These are phyloP conservation scores for Drosophila tripunctata DNA, from an alignment of 2,888 invertebrate species.

Conservation along the genomic window DNA sequence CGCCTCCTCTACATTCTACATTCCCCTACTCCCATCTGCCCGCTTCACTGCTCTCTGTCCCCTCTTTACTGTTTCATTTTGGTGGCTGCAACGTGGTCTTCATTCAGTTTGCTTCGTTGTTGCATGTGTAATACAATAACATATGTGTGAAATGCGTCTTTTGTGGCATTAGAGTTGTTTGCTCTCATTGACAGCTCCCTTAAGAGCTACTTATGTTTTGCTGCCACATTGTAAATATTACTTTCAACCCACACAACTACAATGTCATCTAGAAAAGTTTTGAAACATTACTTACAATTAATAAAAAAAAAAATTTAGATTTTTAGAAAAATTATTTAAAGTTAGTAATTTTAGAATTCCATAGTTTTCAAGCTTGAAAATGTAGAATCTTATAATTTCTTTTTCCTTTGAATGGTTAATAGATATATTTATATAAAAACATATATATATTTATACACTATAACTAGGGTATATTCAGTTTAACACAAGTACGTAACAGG, in stretches of 20 bases:
- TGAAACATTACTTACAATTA: not conserved
- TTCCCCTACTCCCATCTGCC: not conserved
- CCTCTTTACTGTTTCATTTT: constrained; percentile 23
- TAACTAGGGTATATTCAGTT: no score
- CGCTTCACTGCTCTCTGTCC: not conserved
- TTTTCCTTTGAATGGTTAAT: not conserved
- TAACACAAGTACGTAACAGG: no score
- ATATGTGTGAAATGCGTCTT: constrained; percentile 40
- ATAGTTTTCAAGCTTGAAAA: no score
- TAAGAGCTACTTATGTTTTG: constrained; percentile 7
- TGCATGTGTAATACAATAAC: constrained; percentile 41
- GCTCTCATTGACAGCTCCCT: constrained; percentile 13
- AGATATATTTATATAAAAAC: not conserved
- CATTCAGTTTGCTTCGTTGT: constrained; percentile 18
- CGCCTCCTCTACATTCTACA: constrained; percentile 4
- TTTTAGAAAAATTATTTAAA: no score
- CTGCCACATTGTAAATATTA: not conserved
- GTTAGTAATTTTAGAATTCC: no score
- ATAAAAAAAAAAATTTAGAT: no score
- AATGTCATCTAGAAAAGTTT: not conserved
- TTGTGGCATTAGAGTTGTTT: constrained; percentile 17
- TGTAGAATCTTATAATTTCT: no score
- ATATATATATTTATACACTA: no score
- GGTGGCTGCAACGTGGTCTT: constrained; percentile 24
- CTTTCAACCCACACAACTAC: not conserved